These are phyloP conservation scores for Thunnus albacares DNA, from an alignment of 2,797 vertebrate genomes.

Conservation along the genomic window DNA sequence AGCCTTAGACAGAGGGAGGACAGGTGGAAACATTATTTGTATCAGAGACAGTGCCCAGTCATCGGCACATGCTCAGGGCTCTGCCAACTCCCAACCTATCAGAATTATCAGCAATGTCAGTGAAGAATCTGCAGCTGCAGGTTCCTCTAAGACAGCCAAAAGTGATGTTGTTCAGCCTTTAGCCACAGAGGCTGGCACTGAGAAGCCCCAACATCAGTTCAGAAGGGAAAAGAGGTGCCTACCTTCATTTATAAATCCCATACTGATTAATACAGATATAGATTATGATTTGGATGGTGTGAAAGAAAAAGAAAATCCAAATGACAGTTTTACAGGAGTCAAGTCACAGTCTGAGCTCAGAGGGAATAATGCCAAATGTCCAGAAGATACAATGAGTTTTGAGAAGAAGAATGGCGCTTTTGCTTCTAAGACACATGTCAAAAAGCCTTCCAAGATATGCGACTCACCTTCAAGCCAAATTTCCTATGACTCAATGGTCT, in stretches of 20 bases:
- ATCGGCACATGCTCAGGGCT: constrained; percentile 85
- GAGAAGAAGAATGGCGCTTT: constrained; percentile 73
- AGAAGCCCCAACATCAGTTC: constrained; percentile 83
- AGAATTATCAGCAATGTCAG: constrained; percentile 96
- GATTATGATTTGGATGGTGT: constrained; percentile 84
- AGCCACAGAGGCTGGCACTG: constrained; percentile 80
- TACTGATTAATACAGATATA: constrained; percentile 88
- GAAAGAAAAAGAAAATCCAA: constrained; percentile 83
- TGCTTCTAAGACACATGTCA: constrained; percentile 68
- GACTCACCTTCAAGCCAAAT: constrained; percentile 29
- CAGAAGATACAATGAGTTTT: constrained; percentile 70
- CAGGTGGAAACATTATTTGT: constrained; percentile 93
- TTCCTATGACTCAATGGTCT: constrained; percentile 5
- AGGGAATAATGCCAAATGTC: constrained; percentile 66
- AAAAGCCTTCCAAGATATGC: constrained; percentile 44
- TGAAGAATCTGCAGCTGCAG: constrained; percentile 87
- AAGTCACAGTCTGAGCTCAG: constrained; percentile 83
- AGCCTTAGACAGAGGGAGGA: constrained; percentile 85
- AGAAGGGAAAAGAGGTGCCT: constrained; percentile 79
- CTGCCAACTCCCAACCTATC: constrained; percentile 89
- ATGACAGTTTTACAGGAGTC: constrained; percentile 77
- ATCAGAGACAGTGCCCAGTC: constrained; percentile 89
- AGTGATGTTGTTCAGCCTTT: constrained; percentile 57
- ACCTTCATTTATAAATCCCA: constrained; percentile 92
- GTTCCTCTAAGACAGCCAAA: constrained; percentile 8